Percentiles rank a stretch among this genome's conserved stretches.
These are phyloP conservation scores for Coelinius sp. DNA, from an alignment of 2,888 invertebrate genomes.

Conservation along the genomic window DNA sequence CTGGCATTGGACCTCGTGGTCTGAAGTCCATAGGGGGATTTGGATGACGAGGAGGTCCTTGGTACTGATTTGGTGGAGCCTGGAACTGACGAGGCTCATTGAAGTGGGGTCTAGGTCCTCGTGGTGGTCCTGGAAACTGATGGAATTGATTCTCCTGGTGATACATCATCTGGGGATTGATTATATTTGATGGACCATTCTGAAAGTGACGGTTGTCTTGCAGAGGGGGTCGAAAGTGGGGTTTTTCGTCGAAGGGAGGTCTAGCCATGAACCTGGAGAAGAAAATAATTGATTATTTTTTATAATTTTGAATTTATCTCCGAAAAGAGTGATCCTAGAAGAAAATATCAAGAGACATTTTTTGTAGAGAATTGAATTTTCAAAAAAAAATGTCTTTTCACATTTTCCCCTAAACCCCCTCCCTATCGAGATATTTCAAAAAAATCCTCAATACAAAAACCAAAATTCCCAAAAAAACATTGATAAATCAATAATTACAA, in stretches of 20 bases:
- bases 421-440: no score
- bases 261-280: slow-evolving; percentile 42
- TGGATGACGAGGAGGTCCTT: slow-evolving; percentile 55
- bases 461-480: background rate
- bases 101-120: slow-evolving; percentile 58
- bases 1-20: slow-evolving; percentile 52
- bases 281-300: background rate
- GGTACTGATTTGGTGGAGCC: slow-evolving; percentile 59
- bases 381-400: no score
- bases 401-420: no score
- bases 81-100: slow-evolving; percentile 55
- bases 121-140: slow-evolving; percentile 48
- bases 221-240: slow-evolving; percentile 56
- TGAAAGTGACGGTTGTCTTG: slow-evolving; percentile 59
- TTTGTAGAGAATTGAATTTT: no score
- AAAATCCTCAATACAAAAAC: slow-evolving; percentile 6
- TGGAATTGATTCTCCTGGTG: slow-evolving; percentile 50
- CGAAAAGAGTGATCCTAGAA: no score
- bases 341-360: no score
- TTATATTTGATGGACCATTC: slow-evolving; percentile 54
- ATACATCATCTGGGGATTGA: slow-evolving; percentile 52
- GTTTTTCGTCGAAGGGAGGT: slow-evolving; percentile 44
- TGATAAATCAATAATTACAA: background rate
- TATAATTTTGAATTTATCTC: background rate
- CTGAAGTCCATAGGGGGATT: slow-evolving; percentile 58